Evolutionary conservation across 2,113 vertebrate genomes (phyloP).

Genomic region (Megaceryle maxima): DNA sequence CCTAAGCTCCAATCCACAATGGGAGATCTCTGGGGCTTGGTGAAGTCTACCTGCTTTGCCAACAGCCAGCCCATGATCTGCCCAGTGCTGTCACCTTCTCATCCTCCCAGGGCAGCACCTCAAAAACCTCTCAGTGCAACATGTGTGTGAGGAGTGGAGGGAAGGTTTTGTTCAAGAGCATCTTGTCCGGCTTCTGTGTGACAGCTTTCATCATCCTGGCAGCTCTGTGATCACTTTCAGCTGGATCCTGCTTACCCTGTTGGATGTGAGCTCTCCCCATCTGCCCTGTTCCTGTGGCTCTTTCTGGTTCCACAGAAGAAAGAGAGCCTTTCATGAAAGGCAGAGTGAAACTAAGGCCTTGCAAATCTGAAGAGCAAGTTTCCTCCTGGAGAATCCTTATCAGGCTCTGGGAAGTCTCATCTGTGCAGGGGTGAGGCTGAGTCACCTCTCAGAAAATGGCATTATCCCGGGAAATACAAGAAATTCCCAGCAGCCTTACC

Average conservation of each 20-base stretch:
- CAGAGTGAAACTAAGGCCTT: not conserved
- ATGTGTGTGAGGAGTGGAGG: not conserved
- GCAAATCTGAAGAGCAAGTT: not conserved
- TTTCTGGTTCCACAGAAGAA: not conserved
- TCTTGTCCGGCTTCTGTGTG: not conserved
- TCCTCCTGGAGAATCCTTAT: not conserved
- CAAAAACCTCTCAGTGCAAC: not conserved
- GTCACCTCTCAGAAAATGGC: not conserved
- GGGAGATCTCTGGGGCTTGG: not conserved
- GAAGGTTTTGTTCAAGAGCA: not conserved
- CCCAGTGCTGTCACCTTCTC: fast-evolving
- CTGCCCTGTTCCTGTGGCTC: fast-evolving
- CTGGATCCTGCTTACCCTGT: not conserved
- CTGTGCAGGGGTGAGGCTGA: not conserved
- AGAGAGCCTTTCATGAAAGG: not conserved
- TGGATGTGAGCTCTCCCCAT: not conserved
- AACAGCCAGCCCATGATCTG: not conserved
- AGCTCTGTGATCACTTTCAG: not conserved
- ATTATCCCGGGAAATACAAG: not conserved
- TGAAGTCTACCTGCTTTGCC: not conserved
- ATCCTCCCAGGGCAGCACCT: not conserved
- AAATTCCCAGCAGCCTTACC: not conserved
- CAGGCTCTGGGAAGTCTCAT: not conserved
- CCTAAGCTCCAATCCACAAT: not conserved
- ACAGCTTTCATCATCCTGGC: not conserved